Conservation (phyloP, 23 tunicate species). For the Trididemnum miniatum region DNA sequence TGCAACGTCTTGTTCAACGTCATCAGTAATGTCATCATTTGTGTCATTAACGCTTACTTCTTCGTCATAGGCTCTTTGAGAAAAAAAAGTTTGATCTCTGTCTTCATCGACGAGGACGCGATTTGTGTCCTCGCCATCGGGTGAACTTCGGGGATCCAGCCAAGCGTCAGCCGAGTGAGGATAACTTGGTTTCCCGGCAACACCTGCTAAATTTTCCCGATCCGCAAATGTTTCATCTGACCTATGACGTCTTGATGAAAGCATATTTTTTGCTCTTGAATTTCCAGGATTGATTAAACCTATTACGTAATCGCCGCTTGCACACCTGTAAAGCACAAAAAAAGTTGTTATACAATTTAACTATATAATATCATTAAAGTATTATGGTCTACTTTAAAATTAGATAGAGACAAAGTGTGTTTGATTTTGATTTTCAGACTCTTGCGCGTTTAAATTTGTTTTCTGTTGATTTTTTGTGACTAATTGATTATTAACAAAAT, state of each 20-base stretch:
- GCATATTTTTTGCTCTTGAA: too few relatives aligned
- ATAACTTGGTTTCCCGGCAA: constrained; percentile 14
- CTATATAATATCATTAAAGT: too few relatives aligned
- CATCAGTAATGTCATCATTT: background rate
- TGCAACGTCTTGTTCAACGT: constrained; percentile 10
- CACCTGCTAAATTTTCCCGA: background rate
- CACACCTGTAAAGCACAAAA: too few relatives aligned
- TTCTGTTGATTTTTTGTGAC: too few relatives aligned
- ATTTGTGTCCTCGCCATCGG: background rate
- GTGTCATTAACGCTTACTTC: background rate
- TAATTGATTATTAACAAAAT: too few relatives aligned
- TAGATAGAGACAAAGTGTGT: too few relatives aligned
- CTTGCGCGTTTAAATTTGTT: too few relatives aligned
- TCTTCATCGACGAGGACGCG: background rate
- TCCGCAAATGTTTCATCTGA: constrained; percentile 20
- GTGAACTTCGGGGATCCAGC: constrained; percentile 17
- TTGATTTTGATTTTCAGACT: too few relatives aligned
- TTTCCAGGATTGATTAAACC: too few relatives aligned
- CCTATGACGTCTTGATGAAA: constrained; percentile 24
- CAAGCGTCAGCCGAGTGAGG: constrained; percentile 23
- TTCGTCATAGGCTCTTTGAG: background rate
- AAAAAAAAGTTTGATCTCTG: background rate
- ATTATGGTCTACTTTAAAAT: too few relatives aligned
- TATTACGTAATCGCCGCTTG: too few relatives aligned
- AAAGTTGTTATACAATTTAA: too few relatives aligned